These are phyloP conservation scores for Potorous gilbertii DNA, from an alignment of 2,797 vertebrate species.

Conservation along the genomic window DNA sequence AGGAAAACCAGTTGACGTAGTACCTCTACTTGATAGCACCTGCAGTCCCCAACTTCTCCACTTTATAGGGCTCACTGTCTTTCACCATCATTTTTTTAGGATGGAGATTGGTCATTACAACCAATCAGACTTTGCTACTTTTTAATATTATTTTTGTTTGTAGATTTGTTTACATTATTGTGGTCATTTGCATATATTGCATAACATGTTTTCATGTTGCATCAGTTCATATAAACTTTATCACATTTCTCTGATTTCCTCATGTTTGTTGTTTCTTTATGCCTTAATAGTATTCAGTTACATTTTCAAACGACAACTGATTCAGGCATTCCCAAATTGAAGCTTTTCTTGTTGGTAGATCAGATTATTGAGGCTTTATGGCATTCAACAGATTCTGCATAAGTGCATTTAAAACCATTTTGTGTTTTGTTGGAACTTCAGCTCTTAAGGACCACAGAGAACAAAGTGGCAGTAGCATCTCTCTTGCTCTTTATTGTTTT, in stretches of 20 bases:
- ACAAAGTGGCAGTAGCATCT: slow-evolving; percentile 62
- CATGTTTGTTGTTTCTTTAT: background rate
- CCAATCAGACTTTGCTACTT: background rate
- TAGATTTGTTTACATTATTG: background rate
- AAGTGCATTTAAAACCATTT: slow-evolving; percentile 26
- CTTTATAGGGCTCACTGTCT: background rate
- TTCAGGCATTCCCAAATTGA: background rate
- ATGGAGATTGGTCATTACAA: background rate
- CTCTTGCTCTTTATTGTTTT: slow-evolving; percentile 66
- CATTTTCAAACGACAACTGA: background rate
- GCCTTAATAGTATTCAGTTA: background rate
- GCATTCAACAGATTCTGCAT: slow-evolving; percentile 32
- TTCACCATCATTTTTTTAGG: background rate
- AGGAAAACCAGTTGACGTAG: background rate
- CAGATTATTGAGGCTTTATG: background rate
- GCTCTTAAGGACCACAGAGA: slow-evolving; percentile 42
- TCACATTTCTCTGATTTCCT: background rate
- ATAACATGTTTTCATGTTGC: background rate
- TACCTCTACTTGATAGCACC: background rate
- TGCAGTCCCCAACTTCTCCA: background rate
- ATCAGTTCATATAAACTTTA: background rate
- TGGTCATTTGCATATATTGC: background rate
- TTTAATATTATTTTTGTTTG: background rate
- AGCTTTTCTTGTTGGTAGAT: background rate
- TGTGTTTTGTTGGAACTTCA: slow-evolving; percentile 18